Base-by-base conservation (phyloP, 2,888 invertebrate genomes). In the Meliscaeva auricollis region DNA sequence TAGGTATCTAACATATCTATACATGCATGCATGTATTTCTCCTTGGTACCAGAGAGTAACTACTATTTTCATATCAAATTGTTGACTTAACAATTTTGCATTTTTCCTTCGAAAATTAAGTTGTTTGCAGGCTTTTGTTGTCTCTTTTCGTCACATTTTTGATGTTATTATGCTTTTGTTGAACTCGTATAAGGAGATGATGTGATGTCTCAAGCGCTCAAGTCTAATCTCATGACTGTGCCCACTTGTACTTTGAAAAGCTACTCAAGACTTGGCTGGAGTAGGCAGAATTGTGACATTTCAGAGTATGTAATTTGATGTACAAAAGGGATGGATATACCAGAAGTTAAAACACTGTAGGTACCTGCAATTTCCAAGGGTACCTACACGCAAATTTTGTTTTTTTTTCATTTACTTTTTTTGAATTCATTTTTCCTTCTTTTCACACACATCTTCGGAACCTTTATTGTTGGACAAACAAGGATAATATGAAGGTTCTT, bases 41-140 rank as follows among this genome's bases (percentile, higher is more conserved):
- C 17, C 35, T 20, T 13, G 38, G 35, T 56, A 17, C 3, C 9
- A 52, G 13, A 46, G 13, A 38, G 7, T 22, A 54, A 17, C 69
- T 26, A 69, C 54, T 38, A 54, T 66, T 41, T 84, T 68, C 76
- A 35, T 52, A 76, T 76, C 52, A 75, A 78, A 80, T 81, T 80
- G 84, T 85, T 85, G 84, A 80, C 80, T 85, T 85, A 85, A 66
- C 76, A 76, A 80, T 76, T 68, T 76, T 85, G 17, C 80, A 44
- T 80, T 76, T 80, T 84, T 84, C 76, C 75, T 76, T 76, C 41
- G 60, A 76, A 80, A 81, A 85, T 80, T 85, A 85, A 76, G 84
- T 80, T 76, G 76, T 85, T 80, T 80, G 64, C 84, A 72, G 84
- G 80, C 75, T 85, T 80, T 85, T 68, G 72, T 76, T 68, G 66